Evolutionary conservation across 1,140 invertebrate species (phyloP), one percentile per base, ranked within the genome.

Genomic region (Aporrectodea caliginosa): DNA sequence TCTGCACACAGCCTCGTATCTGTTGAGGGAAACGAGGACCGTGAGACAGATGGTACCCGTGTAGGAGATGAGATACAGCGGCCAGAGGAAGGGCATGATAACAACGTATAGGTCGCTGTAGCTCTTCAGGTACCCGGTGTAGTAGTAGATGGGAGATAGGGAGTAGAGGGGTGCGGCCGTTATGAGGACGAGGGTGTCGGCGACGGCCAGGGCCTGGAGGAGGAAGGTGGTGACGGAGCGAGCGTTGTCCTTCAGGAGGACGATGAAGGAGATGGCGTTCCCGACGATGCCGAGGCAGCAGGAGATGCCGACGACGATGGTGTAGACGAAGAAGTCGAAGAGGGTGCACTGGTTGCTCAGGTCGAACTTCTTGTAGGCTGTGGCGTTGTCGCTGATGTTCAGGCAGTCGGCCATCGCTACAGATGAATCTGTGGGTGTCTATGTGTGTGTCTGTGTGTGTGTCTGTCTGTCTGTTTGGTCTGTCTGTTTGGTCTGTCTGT

Each of bases 11-110:
- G 76, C 76, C 35, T 79, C 31, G 73, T 81, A 81, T 2, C 80
- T 76, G 70, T 81, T 78, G n/a, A 81, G 27, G 2, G 80, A 81
- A 6, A 81, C 80, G 33, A 81, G 72, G 16, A 81, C 80, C 1
- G 80, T 81, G 16, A 78, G 72, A 1, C 79, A 68, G 29, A 81
- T 77, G 16, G 80, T 78, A 2, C 76, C 76, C 29, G 80, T 81
- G 80, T 81, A 81, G 30, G 80, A 71, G n/a, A 78, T 81, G 2
- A 71, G 77, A 35, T 81, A 81, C 16, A 72, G 29, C 35, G 80
- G 76, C 80, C 80, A 81, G 27, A 81, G 69, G 35, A 30, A 81
- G 33, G 76, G 76, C 71, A 81, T 32, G 16, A 73, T 35, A 33
- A 29, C 16, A 2, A 29, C 32, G 72, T 81, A 77, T 16, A 70